phyloP scores from a whole-genome alignment of 2,797 vertebrate genomes.

The Galago senegalensis region DNA sequence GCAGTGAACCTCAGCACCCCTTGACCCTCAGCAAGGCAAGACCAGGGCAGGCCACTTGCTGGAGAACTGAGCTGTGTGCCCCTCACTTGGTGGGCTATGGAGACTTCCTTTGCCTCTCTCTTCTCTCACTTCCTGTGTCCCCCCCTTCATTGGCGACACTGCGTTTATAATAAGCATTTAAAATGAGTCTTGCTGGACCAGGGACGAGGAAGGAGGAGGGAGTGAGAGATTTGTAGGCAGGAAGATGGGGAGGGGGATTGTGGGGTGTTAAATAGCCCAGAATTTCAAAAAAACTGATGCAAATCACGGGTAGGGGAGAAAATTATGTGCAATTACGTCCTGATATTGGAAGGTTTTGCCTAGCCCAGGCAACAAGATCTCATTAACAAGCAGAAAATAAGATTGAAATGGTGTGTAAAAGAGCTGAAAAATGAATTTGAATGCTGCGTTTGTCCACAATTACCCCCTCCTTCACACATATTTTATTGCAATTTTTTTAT shows the following conservation, averaged over 20 bases:
- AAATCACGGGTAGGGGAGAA: slow-evolving; percentile 97
- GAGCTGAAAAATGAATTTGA: slow-evolving; percentile 99
- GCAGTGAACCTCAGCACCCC: fast-evolving
- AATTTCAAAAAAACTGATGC: slow-evolving; percentile 95
- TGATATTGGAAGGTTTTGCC: slow-evolving; percentile 98
- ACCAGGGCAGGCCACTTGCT: fast-evolving
- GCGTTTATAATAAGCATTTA: slow-evolving; percentile 93
- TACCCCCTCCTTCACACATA: slow-evolving; percentile 98
- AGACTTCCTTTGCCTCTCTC: slow-evolving; percentile 8
- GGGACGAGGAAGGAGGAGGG: slow-evolving; percentile 84
- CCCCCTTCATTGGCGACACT: slow-evolving; percentile 80
- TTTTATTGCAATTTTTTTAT: slow-evolving; percentile 97
- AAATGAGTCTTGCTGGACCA: slow-evolving; percentile 92
- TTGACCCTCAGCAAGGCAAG: background rate
- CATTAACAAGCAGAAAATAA: slow-evolving; percentile 99
- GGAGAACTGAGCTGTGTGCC: background rate
- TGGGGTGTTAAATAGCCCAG: slow-evolving; percentile 93
- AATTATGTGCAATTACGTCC: slow-evolving; percentile 94
- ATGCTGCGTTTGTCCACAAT: slow-evolving; percentile 99
- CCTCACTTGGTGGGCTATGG: fast-evolving
- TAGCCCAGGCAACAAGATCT: slow-evolving; percentile 99
- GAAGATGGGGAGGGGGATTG: slow-evolving; percentile 82
- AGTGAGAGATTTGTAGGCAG: slow-evolving; percentile 79
- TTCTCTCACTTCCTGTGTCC: background rate
- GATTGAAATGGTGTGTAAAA: slow-evolving; percentile 99